Evolutionary conservation across 2,797 vertebrate genomes (phyloP).

Genomic region (Ctenosaura bakeri): DNA sequence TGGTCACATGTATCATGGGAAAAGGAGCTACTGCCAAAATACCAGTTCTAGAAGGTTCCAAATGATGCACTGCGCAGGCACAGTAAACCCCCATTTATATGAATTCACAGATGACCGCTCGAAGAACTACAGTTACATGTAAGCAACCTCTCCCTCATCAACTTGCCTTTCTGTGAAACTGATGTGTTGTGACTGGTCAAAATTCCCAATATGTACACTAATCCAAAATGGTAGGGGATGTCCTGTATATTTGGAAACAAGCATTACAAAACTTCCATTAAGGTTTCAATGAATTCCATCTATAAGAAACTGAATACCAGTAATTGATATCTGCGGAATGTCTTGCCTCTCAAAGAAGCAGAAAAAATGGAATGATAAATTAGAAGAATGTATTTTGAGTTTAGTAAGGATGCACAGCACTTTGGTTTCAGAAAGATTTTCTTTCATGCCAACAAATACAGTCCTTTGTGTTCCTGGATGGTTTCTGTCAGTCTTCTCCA

Average conservation of each 20-base stretch:
- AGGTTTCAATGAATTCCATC: background rate
- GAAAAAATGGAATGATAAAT: background rate
- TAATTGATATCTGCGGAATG: background rate
- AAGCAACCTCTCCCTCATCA: background rate
- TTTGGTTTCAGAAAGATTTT: background rate
- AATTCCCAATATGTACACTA: background rate
- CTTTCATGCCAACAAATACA: conserved; percentile 3
- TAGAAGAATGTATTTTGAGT: background rate
- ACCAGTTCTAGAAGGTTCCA: no score
- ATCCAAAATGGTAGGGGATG: no score
- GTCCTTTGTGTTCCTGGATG: background rate
- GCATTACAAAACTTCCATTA: background rate
- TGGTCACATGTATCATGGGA: no score
- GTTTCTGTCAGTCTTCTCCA: background rate
- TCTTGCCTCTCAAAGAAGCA: background rate
- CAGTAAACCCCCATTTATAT: no score
- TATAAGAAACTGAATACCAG: background rate
- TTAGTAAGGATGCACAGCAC: background rate
- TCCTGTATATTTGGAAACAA: no score
- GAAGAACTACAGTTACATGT: no score
- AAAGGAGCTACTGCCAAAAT: no score
- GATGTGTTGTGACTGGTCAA: background rate
- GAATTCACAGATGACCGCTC: no score
- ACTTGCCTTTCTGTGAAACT: background rate
- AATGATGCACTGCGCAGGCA: no score